Conservation (phyloP, 1,140 invertebrate genomes). For the Hylyphantes graminicola region DNA sequence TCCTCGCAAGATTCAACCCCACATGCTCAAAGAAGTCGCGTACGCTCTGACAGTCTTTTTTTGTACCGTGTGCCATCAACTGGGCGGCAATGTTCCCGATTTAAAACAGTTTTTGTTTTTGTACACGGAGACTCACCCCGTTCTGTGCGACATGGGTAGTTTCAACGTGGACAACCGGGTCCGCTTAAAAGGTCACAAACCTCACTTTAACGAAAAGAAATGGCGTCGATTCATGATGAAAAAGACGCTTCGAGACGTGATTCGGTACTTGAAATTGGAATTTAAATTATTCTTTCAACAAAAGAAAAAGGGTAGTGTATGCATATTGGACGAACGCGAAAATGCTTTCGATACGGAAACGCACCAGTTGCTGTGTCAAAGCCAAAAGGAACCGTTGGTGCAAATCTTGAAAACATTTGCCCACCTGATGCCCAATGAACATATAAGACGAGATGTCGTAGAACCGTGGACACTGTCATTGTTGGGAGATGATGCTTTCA, state of each 20-base stretch:
- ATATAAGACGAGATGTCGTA: neutral
- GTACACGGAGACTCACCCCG: neutral
- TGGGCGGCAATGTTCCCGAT: neutral
- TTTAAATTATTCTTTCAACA: neutral
- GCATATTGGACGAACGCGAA: slow-evolving; percentile 2
- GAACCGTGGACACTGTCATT: neutral
- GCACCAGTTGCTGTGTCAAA: neutral
- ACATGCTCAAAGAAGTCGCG: neutral
- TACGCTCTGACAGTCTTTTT: slow-evolving; percentile 1
- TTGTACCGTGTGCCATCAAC: neutral
- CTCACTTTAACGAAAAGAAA: neutral
- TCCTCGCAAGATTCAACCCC: neutral
- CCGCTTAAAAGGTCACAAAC: neutral
- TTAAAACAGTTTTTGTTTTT: slow-evolving; percentile 26
- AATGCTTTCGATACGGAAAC: neutral
- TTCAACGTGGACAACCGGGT: neutral
- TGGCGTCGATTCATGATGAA: slow-evolving; percentile 7
- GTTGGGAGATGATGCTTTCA: too few species aligned
- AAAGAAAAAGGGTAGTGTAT: neutral
- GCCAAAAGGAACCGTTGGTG: neutral
- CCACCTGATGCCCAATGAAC: neutral
- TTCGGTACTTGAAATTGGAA: neutral
- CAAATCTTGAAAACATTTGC: slow-evolving; percentile 1
- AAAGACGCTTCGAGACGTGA: neutral
- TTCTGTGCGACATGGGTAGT: neutral